Base-by-base conservation (phyloP, 2,888 invertebrate genomes). In the Strigamia maritima region DNA sequence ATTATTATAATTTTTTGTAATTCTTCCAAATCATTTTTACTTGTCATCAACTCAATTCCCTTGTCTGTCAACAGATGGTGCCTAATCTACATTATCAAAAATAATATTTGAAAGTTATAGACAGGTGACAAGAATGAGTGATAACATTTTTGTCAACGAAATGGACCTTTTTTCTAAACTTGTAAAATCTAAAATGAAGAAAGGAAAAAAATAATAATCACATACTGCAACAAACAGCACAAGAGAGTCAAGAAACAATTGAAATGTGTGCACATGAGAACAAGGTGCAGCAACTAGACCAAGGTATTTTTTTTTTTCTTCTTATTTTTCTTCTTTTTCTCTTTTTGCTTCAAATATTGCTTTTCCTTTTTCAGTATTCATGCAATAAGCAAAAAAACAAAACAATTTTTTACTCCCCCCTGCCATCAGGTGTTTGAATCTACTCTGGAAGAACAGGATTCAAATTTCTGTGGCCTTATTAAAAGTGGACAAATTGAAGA, bases 41-140 rank as follows among this genome's bases (percentile, higher is more conserved):
- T 65, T 24, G 65, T 65, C 65, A 65, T 65, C 65, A 65, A 65
- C 65, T 65, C 65, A 26, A 65, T 65, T 65, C 65, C 65, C 65
- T 65, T 65, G 65, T 65, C 65, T 65, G 65, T 65, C 65, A 65
- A 65, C 65, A 65, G 65, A 28, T 65, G 65, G 65, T 65, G 65
- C 24, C 65, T 65, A 65, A 28, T 65, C 65, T 65, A 65, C 65
- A 65, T 65, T 65, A 65, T 65, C 65, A 65, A 65, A 65, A 65
- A 65, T 65, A 65, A 65, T 65, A 65, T 65, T 65, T 65, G 24
- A 65, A 65, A 65, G 65, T 65, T 26, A 65, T 65, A 65, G 65
- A 65, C 65, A 65, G 65, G 65, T 65, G 65, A 65, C 65, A 65
- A 65, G 65, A 65, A 65, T 65, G 65, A 65, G 65, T 65, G 65